Evolutionary conservation across 2,113 vertebrate genomes (phyloP).

Genomic region (Arothron firmamentum): DNA sequence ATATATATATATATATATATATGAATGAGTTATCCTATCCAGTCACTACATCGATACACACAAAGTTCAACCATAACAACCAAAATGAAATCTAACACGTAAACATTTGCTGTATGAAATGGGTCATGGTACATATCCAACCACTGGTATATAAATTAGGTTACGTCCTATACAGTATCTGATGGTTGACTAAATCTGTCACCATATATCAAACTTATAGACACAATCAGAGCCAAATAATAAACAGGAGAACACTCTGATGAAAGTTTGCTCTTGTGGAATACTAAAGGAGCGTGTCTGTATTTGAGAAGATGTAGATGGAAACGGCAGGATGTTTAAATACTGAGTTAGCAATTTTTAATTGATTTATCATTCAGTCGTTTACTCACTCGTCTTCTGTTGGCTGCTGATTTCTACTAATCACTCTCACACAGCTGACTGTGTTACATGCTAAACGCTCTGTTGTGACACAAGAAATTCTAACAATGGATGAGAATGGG

Average conservation of each 20-base stretch:
- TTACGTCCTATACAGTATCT: constrained; percentile 15
- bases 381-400: no score
- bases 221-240: constrained; percentile 25
- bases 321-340: neutral
- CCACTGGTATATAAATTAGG: constrained; percentile 17
- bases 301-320: constrained; percentile 9
- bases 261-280: constrained; percentile 9
- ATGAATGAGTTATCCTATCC: neutral
- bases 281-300: constrained; percentile 1
- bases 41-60: neutral
- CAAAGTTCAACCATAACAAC: constrained; percentile 21
- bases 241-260: constrained; percentile 18
- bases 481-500: no score
- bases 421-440: no score
- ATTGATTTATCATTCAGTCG: no score
- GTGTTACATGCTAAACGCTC: no score
- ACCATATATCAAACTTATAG: constrained; percentile 36
- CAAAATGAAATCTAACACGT: constrained; percentile 17
- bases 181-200: constrained; percentile 49
- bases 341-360: neutral
- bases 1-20: no score
- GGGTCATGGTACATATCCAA: constrained; percentile 21
- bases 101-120: constrained; percentile 20
- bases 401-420: no score
- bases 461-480: no score